Conservation (phyloP, 1,140 invertebrate species). For the Agrilus planipennis region DNA sequence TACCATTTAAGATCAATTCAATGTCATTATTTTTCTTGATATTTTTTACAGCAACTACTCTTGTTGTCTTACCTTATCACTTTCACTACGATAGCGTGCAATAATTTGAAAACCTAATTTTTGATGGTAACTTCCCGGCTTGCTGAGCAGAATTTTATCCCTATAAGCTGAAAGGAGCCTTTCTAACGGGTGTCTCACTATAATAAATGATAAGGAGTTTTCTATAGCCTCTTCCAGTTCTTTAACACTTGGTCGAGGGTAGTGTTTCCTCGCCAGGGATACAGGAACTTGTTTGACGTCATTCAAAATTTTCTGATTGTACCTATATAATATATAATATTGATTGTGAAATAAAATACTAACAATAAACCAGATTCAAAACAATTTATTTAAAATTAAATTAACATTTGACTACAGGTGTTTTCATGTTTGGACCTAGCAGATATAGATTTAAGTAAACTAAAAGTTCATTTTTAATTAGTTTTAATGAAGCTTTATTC, state of each 20-base stretch:
- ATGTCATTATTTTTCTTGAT: too few relatives aligned
- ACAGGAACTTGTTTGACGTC: slow-evolving; percentile 65
- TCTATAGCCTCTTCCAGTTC: slow-evolving; percentile 50
- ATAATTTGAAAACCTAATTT: slow-evolving; percentile 67
- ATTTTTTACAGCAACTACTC: too few relatives aligned
- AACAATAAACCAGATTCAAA: too few relatives aligned
- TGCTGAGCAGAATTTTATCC: slow-evolving; percentile 73
- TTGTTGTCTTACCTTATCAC: slow-evolving; percentile 18
- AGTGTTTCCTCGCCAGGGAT: slow-evolving; percentile 61
- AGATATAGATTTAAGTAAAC: too few relatives aligned
- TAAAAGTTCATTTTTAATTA: too few relatives aligned
- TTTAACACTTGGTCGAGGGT: slow-evolving; percentile 57
- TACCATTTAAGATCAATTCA: too few relatives aligned
- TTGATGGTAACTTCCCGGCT: slow-evolving; percentile 68
- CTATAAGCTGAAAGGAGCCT: slow-evolving; percentile 79
- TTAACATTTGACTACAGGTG: too few relatives aligned
- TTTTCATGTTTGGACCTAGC: too few relatives aligned
- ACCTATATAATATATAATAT: too few relatives aligned
- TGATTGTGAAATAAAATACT: too few relatives aligned
- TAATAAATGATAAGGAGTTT: slow-evolving; percentile 65
- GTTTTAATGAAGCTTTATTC: too few relatives aligned
- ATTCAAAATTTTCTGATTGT: slow-evolving; percentile 60
- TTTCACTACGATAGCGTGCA: slow-evolving; percentile 46
- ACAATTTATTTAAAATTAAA: neutral
- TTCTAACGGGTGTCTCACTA: slow-evolving; percentile 82